Evolutionary conservation across 2,797 vertebrate genomes (phyloP), one percentile per base, ranked within the genome.

Genomic region (Pseudopleuronectes americanus): DNA sequence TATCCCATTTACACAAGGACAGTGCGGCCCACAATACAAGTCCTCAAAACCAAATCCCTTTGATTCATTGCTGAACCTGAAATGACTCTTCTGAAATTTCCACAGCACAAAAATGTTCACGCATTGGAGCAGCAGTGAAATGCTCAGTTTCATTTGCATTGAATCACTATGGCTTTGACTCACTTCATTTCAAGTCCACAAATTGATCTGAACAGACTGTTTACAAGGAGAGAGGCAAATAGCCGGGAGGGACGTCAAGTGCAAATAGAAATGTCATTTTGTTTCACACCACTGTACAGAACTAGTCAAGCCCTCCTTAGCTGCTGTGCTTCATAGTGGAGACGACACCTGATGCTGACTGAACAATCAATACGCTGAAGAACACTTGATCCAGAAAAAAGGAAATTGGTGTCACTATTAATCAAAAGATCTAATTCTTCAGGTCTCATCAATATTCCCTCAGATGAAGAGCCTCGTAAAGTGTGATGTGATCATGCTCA

Each of bases 221-320:
- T 82, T 72, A 72, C n/a, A 23, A 52, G 23, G 4, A 24, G 26
- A 43, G 45, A 41, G 21, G 66, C 53, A 72, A 79, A 84, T 28
- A 43, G 76, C 71, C 66, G 61, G 53, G 1, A 86, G 68, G 56
- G 64, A 76, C 71, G 76, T 74, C 14, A 14, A 73, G 73, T 55
- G 73, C 76, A 84, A 84, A 80, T 61, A 75, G 66, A 87, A 82
- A 77, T 69, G 74, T 83, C 74, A 74, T 45, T 58, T 55, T 57
- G 77, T 75, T 72, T 24, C 67, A 68, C 62, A 21, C 64, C 43
- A 54, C 71, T 64, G 64, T 51, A 45, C 57, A 61, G 67, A 45
- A 43, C 7, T 7, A 41, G 23, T 57, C 6, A n/a, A 65, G 68
- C 64, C 53, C 70, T 60, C 36, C 22, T 64, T 17, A 48, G 79